Evolutionary conservation across 1,140 invertebrate species (phyloP), one percentile per base, ranked within the genome.

Genomic region (Pseudobourletiella spinata): DNA sequence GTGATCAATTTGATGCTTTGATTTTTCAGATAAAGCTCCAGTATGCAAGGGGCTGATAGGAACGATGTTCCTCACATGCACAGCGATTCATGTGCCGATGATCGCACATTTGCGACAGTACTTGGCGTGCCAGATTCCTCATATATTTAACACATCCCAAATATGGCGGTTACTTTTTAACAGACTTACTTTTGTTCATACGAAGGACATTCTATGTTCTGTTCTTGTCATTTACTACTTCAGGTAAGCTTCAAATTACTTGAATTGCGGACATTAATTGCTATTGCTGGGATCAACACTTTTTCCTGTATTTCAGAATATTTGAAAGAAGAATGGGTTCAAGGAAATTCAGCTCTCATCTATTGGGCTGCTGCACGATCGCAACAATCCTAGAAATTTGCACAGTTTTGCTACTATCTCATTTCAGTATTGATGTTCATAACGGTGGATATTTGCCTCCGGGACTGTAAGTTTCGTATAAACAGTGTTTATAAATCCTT

Each of bases 291-390:
- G 32, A n/a, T 39, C 8, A 39, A 39, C n/a, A 39, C n/a, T 39
- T 39, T 11, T 39, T 39, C n/a, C n/a, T n/a, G n/a, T n/a, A n/a
- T n/a, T 68, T 14, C 67, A 75, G 80, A 65, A 76, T 81, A 55
- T 80, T 81, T 74, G 80, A 81, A 72, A 71, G 80, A 63, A 69
- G 79, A 57, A 80, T 78, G 74, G 80, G 80, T 6, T 80, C 79
- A 22, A 73, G 74, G 57, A 81, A 81, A 70, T 81, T 79, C 73
- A 72, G 75, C 11, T 79, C 78, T 1, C 75, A 76, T 69, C 60
- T 81, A 24, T 59, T 80, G 32, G 75, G 75, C 24, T 76, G 77
- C 18, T 73, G 73, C 63, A 72, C 73, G n/a, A 63, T 78, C 52
- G 71, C 77, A 4, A 75, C 75, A n/a, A 57, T 73, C 8, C 56